phyloP scores from a whole-genome alignment of 2,888 invertebrate species.

The Caenorhabditis sp. region DNA sequence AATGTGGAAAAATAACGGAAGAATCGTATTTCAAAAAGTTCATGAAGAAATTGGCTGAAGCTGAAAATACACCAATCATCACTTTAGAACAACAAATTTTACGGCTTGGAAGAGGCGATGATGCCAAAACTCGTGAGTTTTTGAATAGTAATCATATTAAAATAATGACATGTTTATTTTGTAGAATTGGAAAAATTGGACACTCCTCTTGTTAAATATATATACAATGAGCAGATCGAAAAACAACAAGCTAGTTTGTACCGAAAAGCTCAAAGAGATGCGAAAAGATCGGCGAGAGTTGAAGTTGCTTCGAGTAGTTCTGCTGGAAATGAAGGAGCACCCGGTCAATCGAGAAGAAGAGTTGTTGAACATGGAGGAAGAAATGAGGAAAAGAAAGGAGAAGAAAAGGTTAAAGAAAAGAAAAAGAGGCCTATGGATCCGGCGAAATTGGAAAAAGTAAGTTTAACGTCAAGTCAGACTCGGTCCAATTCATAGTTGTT shows the following conservation, averaged over 20 bases:
- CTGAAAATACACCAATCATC: slow-evolving; percentile 14
- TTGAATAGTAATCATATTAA: too few relatives aligned
- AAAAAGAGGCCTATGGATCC: not conserved
- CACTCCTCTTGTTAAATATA: slow-evolving; percentile 4
- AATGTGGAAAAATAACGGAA: slow-evolving; percentile 13
- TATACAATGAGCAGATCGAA: not conserved
- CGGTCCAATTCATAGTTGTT: too few relatives aligned
- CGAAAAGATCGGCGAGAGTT: not conserved
- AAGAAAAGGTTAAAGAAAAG: not conserved
- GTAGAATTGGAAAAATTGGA: not conserved
- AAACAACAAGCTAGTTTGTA: not conserved
- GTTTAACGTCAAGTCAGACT: too few relatives aligned
- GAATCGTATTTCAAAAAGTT: slow-evolving; percentile 20
- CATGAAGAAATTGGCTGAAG: slow-evolving; percentile 15
- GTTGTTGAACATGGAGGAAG: too few relatives aligned
- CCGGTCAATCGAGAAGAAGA: too few relatives aligned
- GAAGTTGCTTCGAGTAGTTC: not conserved
- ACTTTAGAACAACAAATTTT: slow-evolving; percentile 34
- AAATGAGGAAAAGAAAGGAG: too few relatives aligned
- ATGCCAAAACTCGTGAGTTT: slow-evolving; percentile 26
- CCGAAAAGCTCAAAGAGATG: not conserved
- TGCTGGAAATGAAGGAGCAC: too few relatives aligned
- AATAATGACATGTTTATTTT: too few relatives aligned
- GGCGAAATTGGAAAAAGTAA: not conserved
- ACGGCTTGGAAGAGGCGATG: slow-evolving; percentile 11